A percentile compares a stretch with the other conserved stretches of the same genome.
phyloP scores from a whole-genome alignment of 2,113 vertebrate species.

The Oreamnos americanus region DNA sequence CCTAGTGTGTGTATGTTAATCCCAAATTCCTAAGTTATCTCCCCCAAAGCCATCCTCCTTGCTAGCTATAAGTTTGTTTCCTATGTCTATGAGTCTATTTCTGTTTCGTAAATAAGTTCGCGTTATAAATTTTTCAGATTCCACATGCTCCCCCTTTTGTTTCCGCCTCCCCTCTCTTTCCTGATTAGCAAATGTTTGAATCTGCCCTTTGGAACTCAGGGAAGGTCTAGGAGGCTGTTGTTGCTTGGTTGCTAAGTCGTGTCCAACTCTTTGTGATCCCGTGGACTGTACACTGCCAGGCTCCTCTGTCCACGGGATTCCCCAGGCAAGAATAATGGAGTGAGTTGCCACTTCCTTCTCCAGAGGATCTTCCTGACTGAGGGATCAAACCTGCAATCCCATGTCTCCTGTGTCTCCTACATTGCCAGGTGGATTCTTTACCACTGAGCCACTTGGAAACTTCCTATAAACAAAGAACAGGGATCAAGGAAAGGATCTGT shows the following conservation, averaged over 20 bases:
- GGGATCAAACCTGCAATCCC: background rate
- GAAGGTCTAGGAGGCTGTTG: background rate
- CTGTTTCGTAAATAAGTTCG: background rate
- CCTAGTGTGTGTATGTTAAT: background rate
- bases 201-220: background rate
- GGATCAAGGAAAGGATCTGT: background rate
- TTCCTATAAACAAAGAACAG: background rate
- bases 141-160: background rate
- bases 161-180: background rate
- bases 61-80: background rate
- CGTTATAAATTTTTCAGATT: background rate
- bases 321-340: background rate
- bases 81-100: background rate
- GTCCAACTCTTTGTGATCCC: background rate
- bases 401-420: background rate
- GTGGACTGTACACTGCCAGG: background rate
- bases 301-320: background rate
- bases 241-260: background rate
- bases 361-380: background rate
- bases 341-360: background rate
- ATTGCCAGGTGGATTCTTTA: background rate
- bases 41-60: background rate
- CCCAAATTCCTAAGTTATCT: background rate
- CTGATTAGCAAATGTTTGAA: background rate
- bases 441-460: background rate